Percentiles rank a stretch among this genome's conserved stretches.
Conservation (phyloP, 2,888 invertebrate species). For the Stenchaetothrips biformis region DNA sequence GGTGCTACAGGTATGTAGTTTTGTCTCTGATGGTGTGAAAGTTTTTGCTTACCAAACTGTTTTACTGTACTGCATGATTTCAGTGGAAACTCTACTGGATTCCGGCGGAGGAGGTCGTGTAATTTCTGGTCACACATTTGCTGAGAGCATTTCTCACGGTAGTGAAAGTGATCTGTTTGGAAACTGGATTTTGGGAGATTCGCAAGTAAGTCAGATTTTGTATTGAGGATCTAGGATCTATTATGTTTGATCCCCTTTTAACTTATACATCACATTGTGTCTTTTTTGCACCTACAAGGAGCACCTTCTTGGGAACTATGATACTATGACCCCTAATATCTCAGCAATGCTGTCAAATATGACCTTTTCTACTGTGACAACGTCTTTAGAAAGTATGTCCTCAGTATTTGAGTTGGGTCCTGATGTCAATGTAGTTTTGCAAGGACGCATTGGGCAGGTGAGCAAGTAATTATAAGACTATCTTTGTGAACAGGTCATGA, state of each 20-base stretch:
- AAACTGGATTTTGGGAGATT: conserved; percentile 31
- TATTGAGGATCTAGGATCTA: neutral
- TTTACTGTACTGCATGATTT: neutral
- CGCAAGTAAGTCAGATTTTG: conserved; percentile 24
- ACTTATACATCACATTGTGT: neutral
- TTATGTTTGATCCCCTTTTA: neutral
- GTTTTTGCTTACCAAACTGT: neutral
- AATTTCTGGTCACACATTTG: neutral
- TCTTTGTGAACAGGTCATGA: conserved; percentile 42
- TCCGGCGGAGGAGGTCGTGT: neutral
- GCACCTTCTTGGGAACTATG: neutral
- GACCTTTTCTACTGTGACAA: conserved; percentile 44
- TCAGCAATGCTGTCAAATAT: conserved; percentile 45
- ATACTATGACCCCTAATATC: conserved; percentile 42
- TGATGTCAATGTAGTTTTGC: conserved; percentile 57
- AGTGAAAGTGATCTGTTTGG: neutral
- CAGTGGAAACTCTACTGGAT: neutral
- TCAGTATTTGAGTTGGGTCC: conserved; percentile 53
- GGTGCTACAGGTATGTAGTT: conserved; percentile 40
- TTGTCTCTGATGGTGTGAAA: neutral
- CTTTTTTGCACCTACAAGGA: neutral
- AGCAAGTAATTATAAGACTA: conserved; percentile 32
- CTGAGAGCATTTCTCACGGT: neutral
- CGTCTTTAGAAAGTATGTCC: conserved; percentile 46
- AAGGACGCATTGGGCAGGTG: conserved; percentile 58